Percentiles rank a stretch among this genome's conserved stretches.
Conservation (phyloP, 1,140 invertebrate genomes). For the Colletes gigas region DNA sequence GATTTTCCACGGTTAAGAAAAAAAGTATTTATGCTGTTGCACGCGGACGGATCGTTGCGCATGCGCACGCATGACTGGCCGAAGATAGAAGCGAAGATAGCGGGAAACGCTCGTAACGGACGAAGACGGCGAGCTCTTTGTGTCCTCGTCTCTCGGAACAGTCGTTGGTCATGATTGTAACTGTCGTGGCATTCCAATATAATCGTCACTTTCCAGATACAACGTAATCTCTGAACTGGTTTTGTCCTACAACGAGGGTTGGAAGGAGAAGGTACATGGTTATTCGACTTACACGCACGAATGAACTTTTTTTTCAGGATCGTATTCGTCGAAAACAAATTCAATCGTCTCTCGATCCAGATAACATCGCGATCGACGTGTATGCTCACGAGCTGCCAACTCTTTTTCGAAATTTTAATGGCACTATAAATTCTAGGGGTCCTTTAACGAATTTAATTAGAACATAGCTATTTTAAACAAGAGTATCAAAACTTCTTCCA, state of each 20-base stretch:
- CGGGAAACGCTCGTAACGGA: background rate
- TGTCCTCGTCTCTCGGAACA: background rate
- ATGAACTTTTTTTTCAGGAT: too few species aligned
- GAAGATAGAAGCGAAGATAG: background rate
- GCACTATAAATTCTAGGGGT: too few species aligned
- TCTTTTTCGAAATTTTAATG: too few species aligned
- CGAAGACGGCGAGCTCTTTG: background rate
- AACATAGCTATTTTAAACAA: too few species aligned
- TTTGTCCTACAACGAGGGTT: background rate
- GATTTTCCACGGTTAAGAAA: background rate
- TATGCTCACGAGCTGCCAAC: too few species aligned
- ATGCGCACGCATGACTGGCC: background rate
- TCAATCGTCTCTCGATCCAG: too few species aligned
- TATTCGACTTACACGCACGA: too few species aligned
- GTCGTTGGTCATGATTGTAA: background rate
- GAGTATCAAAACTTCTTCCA: background rate
- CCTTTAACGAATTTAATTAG: too few species aligned
- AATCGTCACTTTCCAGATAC: slow-evolving; percentile 15
- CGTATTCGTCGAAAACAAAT: too few species aligned
- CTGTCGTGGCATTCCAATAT: slow-evolving; percentile 13
- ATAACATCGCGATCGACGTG: too few species aligned
- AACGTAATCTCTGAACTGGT: background rate
- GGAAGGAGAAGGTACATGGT: too few species aligned
- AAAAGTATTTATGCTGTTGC: background rate
- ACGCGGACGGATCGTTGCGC: background rate